These are phyloP conservation scores for Alentia gelatinosa DNA, from an alignment of 2,888 invertebrate species.

Conservation along the genomic window DNA sequence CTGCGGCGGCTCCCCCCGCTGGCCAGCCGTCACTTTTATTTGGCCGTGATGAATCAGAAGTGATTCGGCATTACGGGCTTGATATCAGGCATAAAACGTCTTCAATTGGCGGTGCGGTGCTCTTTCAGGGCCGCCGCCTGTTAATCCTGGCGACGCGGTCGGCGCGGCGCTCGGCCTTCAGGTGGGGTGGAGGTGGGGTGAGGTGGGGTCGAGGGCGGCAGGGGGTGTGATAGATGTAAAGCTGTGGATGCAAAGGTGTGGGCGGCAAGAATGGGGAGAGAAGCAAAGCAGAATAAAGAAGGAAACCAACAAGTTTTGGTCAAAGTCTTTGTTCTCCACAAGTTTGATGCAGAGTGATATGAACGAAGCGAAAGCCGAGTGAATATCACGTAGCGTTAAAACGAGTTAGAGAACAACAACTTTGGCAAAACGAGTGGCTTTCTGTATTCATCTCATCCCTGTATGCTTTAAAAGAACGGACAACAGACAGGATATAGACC, in stretches of 20 bases:
- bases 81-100: conserved; percentile 1
- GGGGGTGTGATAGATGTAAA: no score
- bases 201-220: neutral
- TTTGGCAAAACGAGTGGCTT: no score
- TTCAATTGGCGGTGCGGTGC: neutral
- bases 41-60: neutral
- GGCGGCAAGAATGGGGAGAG: neutral
- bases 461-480: no score
- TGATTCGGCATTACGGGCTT: neutral
- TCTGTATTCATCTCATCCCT: no score
- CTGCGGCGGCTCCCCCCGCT: neutral
- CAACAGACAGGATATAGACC: no score
- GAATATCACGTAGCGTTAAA: no score
- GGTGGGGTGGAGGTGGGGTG: neutral
- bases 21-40: neutral
- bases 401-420: no score
- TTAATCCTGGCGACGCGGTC: neutral
- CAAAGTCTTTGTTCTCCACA: no score
- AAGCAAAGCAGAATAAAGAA: neutral
- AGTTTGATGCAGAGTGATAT: no score
- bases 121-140: neutral
- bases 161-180: no score
- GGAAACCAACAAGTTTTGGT: no score
- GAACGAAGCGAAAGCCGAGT: no score
- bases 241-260: neutral